Evolutionary conservation across 2,888 invertebrate genomes (phyloP).

Genomic region (Fragum sueziense): DNA sequence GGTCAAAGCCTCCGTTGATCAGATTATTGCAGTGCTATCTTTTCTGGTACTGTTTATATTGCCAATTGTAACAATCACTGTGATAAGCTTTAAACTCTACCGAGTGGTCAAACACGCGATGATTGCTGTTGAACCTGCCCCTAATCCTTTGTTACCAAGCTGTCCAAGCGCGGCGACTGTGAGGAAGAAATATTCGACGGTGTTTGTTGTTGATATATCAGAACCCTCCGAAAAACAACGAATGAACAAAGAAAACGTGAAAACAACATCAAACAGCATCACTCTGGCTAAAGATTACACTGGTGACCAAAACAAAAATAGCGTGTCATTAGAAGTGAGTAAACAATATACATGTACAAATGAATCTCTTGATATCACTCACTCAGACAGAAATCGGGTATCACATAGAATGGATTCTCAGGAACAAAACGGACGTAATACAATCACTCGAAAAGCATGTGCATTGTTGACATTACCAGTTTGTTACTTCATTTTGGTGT

Average conservation of each 20-base stretch:
- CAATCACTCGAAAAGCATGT: not conserved
- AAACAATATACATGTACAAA: not conserved
- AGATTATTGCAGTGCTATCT: not conserved
- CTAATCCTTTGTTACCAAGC: not conserved
- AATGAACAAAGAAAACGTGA: not conserved
- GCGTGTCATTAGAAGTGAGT: not conserved
- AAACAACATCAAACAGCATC: not conserved
- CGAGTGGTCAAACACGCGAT: slow-evolving; percentile 5
- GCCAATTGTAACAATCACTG: not conserved
- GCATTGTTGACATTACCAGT: not conserved
- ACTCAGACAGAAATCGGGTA: not conserved
- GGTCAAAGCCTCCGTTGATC: not conserved
- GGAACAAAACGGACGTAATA: not conserved
- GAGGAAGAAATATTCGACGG: not conserved
- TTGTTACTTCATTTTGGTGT: slow-evolving; percentile 4
- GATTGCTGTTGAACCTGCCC: not conserved
- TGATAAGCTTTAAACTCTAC: not conserved
- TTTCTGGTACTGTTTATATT: not conserved
- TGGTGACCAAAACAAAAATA: not conserved
- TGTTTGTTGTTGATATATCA: not conserved
- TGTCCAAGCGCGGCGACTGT: not conserved
- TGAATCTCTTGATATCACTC: not conserved
- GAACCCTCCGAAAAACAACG: not conserved
- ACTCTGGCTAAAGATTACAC: not conserved
- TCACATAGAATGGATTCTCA: not conserved